phyloP scores from a whole-genome alignment of 1,140 invertebrate species.

The Pseudoatta argentina region DNA sequence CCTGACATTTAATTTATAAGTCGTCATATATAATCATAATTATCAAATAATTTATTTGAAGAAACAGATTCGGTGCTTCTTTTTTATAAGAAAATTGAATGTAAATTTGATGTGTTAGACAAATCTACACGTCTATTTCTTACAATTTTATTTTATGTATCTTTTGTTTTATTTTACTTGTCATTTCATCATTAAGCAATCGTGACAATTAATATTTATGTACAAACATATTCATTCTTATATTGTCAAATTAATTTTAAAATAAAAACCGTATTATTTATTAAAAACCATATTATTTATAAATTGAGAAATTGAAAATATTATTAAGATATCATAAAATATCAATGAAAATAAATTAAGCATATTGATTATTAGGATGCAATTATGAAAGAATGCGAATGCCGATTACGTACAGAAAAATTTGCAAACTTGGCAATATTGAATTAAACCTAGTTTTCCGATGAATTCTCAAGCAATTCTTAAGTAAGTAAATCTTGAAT shows the following conservation, averaged over 20 bases:
- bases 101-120: neutral
- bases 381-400: slow-evolving; percentile 41
- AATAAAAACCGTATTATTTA: neutral
- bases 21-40: neutral
- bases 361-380: neutral
- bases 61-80: neutral
- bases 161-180: neutral
- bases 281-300: neutral
- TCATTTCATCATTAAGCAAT: neutral
- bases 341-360: slow-evolving; percentile 1
- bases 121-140: neutral
- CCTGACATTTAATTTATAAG: neutral
- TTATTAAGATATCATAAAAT: slow-evolving; percentile 38
- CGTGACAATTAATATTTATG: neutral
- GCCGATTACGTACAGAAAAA: slow-evolving; percentile 36
- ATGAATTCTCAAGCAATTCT: neutral
- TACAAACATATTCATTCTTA: neutral
- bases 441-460: slow-evolving; percentile 35
- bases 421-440: slow-evolving; percentile 43
- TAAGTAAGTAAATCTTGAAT: neutral
- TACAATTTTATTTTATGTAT: neutral
- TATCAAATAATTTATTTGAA: neutral
- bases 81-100: neutral
- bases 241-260: neutral
- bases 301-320: neutral